Evolutionary conservation across 2,797 vertebrate genomes (phyloP).

Genomic region (Perodicticus potto): DNA sequence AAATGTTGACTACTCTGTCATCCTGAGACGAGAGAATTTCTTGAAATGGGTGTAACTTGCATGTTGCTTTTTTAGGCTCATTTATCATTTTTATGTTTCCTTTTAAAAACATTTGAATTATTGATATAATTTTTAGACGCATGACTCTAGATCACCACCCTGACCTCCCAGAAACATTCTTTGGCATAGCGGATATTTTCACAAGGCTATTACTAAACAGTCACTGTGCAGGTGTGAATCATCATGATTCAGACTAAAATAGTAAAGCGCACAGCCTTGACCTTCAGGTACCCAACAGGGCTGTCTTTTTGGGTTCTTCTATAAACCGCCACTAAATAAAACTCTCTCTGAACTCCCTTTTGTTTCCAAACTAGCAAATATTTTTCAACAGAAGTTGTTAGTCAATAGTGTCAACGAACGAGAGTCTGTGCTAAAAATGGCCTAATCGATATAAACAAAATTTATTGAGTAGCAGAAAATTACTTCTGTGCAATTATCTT

Average conservation of each 20-base stretch:
- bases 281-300: neutral
- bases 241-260: neutral
- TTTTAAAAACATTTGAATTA: conserved; percentile 54
- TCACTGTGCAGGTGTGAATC: neutral
- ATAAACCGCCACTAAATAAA: neutral
- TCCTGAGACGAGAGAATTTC: conserved; percentile 31
- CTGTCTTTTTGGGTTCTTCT: neutral
- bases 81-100: conserved; percentile 65
- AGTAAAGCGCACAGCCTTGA: neutral
- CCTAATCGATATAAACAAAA: conserved; percentile 74
- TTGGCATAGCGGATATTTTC: neutral
- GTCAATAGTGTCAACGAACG: conserved; percentile 44
- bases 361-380: conserved; percentile 52
- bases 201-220: neutral
- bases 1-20: conserved; percentile 8
- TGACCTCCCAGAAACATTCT: neutral
- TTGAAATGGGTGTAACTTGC: neutral
- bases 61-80: neutral
- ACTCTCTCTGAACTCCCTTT: conserved; percentile 16
- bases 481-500: conserved; percentile 71
- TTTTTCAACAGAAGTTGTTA: conserved; percentile 52
- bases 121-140: neutral
- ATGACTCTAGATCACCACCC: conserved; percentile 9
- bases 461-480: conserved; percentile 75
- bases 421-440: conserved; percentile 64